Evolutionary conservation across 1,140 invertebrate genomes (phyloP), one percentile per base, ranked within the genome.

Genomic region (Pissodes strobi): DNA sequence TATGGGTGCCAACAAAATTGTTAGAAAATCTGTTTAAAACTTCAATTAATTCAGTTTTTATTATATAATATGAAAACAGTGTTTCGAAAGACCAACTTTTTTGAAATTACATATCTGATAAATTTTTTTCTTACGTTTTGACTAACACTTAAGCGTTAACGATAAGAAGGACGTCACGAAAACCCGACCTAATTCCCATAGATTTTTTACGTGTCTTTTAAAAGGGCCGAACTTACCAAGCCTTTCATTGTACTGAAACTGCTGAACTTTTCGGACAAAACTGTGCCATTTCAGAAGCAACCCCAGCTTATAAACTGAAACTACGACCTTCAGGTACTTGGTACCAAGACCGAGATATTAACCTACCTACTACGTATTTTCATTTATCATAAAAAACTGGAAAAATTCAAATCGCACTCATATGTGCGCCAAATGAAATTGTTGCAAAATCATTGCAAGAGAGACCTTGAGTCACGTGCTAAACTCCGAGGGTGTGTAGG

Each of bases 321-420:
- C n/a, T 19, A 37, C 37, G 58, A 52, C 58, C 58, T 61, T 61
- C 58, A 18, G 6, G 58, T 37, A 41, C 53, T 38, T 57, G 53
- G 53, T 30, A 43, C 53, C 49, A 52, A 52, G 25, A 3, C 15
- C n/a, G 19, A n/a, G n/a, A 39, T 34, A 53, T 18, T 8, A n/a
- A 43, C 37, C 12, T n/a, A 58, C 39, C 39, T 58, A 46, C 56
- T 13, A 46, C 17, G 39, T 30, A 9, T 27, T 45, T 45, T 46
- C 18, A 43, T 1, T 43, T 43, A 34, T 34, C 30, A 34, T 8
- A 34, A 34, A 34, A 34, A 34, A 34, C 30, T n/a, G 30, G 30
- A 34, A 34, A 34, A 34, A 34, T n/a, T 34, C 30, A 8, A 34
- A 34, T n/a, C n/a, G n/a, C n/a, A n/a, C n/a, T n/a, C n/a, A n/a